phyloP scores from a whole-genome alignment of 2,797 vertebrate genomes.

The Gephyroberyx darwinii region DNA sequence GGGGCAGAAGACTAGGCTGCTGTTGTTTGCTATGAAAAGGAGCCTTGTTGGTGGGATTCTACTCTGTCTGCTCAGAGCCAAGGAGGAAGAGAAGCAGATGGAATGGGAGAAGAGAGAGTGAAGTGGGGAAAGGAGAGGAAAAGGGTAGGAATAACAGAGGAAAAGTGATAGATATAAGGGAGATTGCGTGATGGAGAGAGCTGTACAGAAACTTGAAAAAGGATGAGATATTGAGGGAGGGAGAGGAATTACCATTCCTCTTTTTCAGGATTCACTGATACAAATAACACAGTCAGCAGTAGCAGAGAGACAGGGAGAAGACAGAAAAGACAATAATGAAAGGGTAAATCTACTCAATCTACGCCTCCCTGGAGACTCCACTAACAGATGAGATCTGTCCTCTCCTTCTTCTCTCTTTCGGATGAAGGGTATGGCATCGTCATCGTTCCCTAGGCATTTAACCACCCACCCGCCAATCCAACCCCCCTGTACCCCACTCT shows the following conservation, averaged over 20 bases:
- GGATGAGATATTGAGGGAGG: slow-evolving; percentile 23
- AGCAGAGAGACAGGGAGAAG: slow-evolving; percentile 40
- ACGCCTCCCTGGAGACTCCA: slow-evolving; percentile 52
- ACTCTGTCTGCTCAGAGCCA: slow-evolving; percentile 46
- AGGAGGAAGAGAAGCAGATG: slow-evolving; percentile 51
- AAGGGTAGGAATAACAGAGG: slow-evolving; percentile 21
- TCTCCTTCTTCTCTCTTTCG: slow-evolving; percentile 23
- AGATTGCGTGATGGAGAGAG: slow-evolving; percentile 10
- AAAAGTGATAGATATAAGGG: slow-evolving; percentile 7
- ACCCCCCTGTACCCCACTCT: slow-evolving; percentile 10
- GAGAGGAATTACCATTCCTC: slow-evolving; percentile 23
- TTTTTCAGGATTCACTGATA: slow-evolving; percentile 40
- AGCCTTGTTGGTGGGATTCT: slow-evolving; percentile 70
- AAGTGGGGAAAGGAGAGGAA: background rate
- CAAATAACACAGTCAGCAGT: slow-evolving; percentile 44
- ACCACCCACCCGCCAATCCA: slow-evolving; percentile 17
- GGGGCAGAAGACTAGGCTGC: slow-evolving; percentile 41
- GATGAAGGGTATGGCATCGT: slow-evolving; percentile 24
- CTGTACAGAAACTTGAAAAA: background rate
- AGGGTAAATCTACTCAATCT: slow-evolving; percentile 64
- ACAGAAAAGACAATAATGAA: slow-evolving; percentile 68
- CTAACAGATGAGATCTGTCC: slow-evolving; percentile 51
- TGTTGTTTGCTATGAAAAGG: slow-evolving; percentile 72
- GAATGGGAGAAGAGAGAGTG: slow-evolving; percentile 19
- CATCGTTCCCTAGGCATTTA: slow-evolving; percentile 41